Evolutionary conservation across 1,140 invertebrate species (phyloP).

Genomic region (Lordiphosa mommai): DNA sequence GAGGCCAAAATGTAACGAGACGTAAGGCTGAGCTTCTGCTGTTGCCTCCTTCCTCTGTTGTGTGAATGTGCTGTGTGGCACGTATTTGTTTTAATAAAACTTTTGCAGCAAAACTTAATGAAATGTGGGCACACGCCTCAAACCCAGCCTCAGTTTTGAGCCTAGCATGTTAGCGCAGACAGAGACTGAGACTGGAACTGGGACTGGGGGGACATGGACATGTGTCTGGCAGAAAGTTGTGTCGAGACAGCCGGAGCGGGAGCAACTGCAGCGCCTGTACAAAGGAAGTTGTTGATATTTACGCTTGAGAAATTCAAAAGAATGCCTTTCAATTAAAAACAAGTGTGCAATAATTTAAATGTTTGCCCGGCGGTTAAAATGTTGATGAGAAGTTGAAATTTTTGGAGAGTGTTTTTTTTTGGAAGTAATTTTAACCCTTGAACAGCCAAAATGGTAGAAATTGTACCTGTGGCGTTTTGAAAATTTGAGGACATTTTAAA

Average conservation of each 20-base stretch:
- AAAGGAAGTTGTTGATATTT: conserved; percentile 72
- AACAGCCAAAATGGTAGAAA: too few species aligned
- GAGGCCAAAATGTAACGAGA: conserved; percentile 71
- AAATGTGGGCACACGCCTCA: conserved; percentile 69
- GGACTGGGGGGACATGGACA: conserved; percentile 25
- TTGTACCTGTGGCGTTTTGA: too few species aligned
- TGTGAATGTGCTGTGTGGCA: conserved; percentile 40
- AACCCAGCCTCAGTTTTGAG: conserved; percentile 21
- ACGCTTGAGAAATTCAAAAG: conserved; percentile 60
- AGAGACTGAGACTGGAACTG: conserved; percentile 35
- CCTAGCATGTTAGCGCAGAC: conserved; percentile 23
- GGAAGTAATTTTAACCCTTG: too few species aligned
- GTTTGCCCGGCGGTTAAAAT: conserved; percentile 24
- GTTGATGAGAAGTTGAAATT: conserved; percentile 3
- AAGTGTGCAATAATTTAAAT: conserved; percentile 54
- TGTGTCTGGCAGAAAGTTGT: conserved; percentile 42
- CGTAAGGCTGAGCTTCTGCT: conserved; percentile 30
- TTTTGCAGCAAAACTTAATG: conserved; percentile 77
- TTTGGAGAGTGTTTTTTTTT: not conserved
- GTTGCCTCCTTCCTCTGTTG: too few species aligned
- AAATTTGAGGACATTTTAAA: too few species aligned
- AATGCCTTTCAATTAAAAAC: conserved; percentile 73
- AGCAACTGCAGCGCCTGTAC: conserved; percentile 29
- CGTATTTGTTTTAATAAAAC: conserved; percentile 78
- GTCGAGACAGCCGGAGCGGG: conserved; percentile 10